Evolutionary conservation across 2,797 vertebrate genomes (phyloP).

Genomic region (Enteromius thamalakanensis): DNA sequence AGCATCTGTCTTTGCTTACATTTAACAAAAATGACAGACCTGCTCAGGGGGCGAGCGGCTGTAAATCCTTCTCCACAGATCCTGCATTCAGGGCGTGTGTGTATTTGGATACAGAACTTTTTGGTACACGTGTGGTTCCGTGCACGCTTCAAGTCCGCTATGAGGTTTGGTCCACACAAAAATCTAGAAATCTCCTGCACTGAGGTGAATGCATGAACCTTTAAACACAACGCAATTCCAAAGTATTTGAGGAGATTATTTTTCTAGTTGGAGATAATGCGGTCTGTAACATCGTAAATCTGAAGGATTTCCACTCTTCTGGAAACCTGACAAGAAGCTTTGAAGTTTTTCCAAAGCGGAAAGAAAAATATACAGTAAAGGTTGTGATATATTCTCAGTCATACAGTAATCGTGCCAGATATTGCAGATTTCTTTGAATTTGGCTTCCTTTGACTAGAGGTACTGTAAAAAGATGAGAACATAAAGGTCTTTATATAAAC

Average conservation of each 20-base stretch:
- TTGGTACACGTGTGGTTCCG: neutral
- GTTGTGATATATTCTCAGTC: constrained; percentile 1
- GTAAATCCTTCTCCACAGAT: constrained; percentile 28
- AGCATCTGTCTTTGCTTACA: constrained; percentile 20
- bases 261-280: constrained; percentile 44
- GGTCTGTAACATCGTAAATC: constrained; percentile 26
- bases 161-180: neutral
- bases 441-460: constrained; percentile 15
- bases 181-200: constrained; percentile 18
- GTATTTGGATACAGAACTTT: constrained; percentile 1
- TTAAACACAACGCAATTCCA: constrained; percentile 25
- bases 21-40: constrained; percentile 36
- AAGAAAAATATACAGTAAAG: constrained; percentile 42
- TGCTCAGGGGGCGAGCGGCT: constrained; percentile 6
- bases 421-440: constrained; percentile 18
- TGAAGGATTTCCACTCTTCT: constrained; percentile 32
- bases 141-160: neutral
- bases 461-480: constrained; percentile 13
- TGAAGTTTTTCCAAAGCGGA: constrained; percentile 39
- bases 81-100: constrained; percentile 19
- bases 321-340: constrained; percentile 34
- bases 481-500: constrained; percentile 2
- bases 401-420: constrained; percentile 2
- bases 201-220: constrained; percentile 6
- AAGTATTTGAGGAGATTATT: constrained; percentile 42